phyloP scores from a whole-genome alignment of 1,140 invertebrate genomes.

The Melipona quadrifasciata region DNA sequence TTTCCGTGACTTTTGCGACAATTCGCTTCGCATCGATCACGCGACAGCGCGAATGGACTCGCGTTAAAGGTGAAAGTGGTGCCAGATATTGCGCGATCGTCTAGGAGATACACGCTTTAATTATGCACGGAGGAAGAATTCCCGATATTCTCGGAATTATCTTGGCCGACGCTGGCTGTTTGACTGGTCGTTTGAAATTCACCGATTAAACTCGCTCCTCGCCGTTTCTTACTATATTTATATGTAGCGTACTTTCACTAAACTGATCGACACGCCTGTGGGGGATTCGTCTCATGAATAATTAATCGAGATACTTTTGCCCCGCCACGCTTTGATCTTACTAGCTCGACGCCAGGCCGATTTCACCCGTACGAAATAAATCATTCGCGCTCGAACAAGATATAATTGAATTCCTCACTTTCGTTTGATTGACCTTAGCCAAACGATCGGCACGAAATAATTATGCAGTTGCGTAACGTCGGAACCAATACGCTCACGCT shows the following conservation, averaged over 20 bases:
- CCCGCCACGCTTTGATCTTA: background rate
- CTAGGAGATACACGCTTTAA: background rate
- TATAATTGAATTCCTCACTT: too few species aligned
- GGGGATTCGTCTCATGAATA: slow-evolving; percentile 1
- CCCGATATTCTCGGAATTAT: background rate
- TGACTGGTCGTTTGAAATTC: background rate
- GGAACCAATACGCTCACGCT: background rate
- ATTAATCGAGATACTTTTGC: background rate
- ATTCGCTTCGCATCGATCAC: background rate
- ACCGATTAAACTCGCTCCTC: background rate
- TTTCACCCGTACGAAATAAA: background rate
- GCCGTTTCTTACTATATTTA: too few species aligned
- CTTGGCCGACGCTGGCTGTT: too few species aligned
- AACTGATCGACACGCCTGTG: background rate
- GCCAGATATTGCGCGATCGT: background rate
- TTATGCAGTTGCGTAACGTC: background rate
- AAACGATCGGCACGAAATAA: background rate
- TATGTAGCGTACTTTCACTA: slow-evolving; percentile 20
- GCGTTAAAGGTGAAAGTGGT: background rate
- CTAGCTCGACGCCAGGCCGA: background rate
- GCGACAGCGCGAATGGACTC: background rate
- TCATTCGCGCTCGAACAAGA: background rate
- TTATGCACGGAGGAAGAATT: background rate
- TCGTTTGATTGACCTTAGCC: too few species aligned
- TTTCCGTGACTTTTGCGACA: background rate